phyloP scores from a whole-genome alignment of 2,797 vertebrate species.

The Pangasius djambal region DNA sequence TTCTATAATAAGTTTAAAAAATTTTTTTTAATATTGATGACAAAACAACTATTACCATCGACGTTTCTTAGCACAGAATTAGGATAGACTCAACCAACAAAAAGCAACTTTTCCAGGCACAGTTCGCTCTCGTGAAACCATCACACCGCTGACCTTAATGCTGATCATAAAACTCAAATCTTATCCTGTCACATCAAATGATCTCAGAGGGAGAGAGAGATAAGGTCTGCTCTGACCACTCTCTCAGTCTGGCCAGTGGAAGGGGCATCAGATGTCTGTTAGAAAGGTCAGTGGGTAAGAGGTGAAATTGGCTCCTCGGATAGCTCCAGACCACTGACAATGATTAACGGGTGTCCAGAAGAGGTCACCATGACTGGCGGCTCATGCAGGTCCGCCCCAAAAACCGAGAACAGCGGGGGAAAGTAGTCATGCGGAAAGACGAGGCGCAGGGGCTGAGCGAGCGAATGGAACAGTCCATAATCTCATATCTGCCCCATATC shows the following conservation, averaged over 20 bases:
- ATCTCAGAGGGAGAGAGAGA: conserved; percentile 24
- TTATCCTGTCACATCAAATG: conserved; percentile 63
- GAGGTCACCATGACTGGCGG: conserved; percentile 56
- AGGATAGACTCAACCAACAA: not conserved
- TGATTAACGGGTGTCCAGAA: conserved; percentile 70
- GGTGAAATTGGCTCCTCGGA: conserved; percentile 73
- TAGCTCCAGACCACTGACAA: conserved; percentile 71
- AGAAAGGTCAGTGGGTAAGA: conserved; percentile 69
- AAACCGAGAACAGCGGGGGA: not conserved
- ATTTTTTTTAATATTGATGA: not conserved
- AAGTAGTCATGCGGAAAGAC: conserved; percentile 30
- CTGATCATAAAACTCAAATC: conserved; percentile 62
- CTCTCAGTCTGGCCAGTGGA: not conserved
- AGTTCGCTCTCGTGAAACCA: not conserved
- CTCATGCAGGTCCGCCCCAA: not conserved
- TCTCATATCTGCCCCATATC: conserved; percentile 55
- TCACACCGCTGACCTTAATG: conserved; percentile 22
- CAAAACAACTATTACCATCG: not conserved
- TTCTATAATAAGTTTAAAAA: not conserved
- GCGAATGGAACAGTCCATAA: conserved; percentile 56
- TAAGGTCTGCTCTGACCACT: conserved; percentile 22
- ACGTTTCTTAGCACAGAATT: not conserved
- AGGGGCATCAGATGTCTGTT: conserved; percentile 42
- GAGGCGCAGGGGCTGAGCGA: not conserved
- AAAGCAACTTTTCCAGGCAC: not conserved